These are phyloP conservation scores for Drosophila tripunctata DNA, from an alignment of 2,888 invertebrate species.

Conservation along the genomic window DNA sequence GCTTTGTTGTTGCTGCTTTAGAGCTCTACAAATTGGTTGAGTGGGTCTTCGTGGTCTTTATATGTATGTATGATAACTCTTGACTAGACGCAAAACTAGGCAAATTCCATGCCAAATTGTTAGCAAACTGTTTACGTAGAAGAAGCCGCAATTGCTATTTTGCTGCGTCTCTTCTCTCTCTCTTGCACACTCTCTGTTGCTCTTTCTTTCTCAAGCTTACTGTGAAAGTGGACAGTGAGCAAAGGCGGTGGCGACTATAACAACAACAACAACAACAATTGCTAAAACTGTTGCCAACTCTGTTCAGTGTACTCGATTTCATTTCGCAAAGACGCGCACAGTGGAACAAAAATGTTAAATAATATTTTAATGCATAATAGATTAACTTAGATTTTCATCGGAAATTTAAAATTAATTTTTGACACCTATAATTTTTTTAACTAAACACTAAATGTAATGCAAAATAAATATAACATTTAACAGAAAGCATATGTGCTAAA, in stretches of 20 bases:
- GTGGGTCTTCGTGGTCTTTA: conserved; percentile 40
- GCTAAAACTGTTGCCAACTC: conserved; percentile 63
- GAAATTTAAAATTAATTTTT: no score
- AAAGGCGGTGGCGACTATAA: conserved; percentile 44
- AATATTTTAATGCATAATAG: no score
- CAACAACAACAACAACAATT: conserved; percentile 27
- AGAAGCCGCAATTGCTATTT: conserved; percentile 62
- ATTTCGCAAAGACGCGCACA: conserved; percentile 66
- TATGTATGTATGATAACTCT: conserved; percentile 49
- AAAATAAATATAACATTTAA: neutral
- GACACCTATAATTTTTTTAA: no score
- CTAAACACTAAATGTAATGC: neutral
- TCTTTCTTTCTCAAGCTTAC: conserved; percentile 48
- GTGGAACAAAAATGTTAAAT: conserved; percentile 51
- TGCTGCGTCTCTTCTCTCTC: no score
- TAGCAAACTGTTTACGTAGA: conserved; percentile 7
- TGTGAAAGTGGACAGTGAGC: conserved; percentile 73
- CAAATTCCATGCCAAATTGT: conserved; percentile 64
- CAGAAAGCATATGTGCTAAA: neutral
- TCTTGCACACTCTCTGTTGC: conserved; percentile 25
- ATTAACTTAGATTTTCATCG: no score
- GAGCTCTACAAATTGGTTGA: conserved; percentile 35
- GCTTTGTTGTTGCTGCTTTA: conserved; percentile 50
- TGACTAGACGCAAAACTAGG: conserved; percentile 61
- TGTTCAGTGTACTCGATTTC: conserved; percentile 73